Percentiles rank a stretch among this genome's conserved stretches.
phyloP scores from a whole-genome alignment of 53 echinoderm and acorn worm species.

The Hippasteria phrygiana region DNA sequence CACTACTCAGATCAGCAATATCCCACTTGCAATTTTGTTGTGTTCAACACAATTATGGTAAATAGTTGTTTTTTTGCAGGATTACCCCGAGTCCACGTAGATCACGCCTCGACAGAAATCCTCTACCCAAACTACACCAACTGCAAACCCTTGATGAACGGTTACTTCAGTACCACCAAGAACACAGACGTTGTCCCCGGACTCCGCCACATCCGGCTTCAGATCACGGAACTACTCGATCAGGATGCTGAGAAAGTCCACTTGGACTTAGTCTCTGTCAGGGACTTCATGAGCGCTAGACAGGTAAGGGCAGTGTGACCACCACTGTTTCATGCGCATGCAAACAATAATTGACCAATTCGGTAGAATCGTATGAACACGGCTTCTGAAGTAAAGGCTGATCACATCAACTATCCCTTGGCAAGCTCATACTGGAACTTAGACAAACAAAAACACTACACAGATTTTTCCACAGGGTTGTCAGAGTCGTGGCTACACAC shows the following conservation, averaged over 20 bases:
- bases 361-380: too few species aligned
- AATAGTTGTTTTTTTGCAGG: slow-evolving; percentile 36
- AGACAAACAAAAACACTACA: too few species aligned
- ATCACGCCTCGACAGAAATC: slow-evolving; percentile 57
- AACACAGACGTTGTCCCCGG: slow-evolving; percentile 71
- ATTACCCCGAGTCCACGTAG: slow-evolving; percentile 67
- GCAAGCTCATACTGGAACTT: too few species aligned
- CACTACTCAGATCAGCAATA: too few species aligned
- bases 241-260: slow-evolving; percentile 51
- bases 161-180: slow-evolving; percentile 34
- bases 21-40: too few species aligned
- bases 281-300: slow-evolving; percentile 79
- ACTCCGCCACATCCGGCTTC: slow-evolving; percentile 36
- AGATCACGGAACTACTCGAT: slow-evolving; percentile 66
- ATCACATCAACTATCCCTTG: too few species aligned
- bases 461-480: too few species aligned
- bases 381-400: too few species aligned
- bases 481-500: too few species aligned
- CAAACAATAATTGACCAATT: too few species aligned
- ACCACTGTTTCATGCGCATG: too few species aligned
- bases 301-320: slow-evolving; percentile 61
- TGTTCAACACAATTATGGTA: too few species aligned
- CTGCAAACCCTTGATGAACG: slow-evolving; percentile 56
- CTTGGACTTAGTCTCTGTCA: slow-evolving; percentile 69
- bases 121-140: slow-evolving; percentile 77